Evolutionary conservation across 2,888 invertebrate species (phyloP).

Genomic region (Colostygia pectinataria): DNA sequence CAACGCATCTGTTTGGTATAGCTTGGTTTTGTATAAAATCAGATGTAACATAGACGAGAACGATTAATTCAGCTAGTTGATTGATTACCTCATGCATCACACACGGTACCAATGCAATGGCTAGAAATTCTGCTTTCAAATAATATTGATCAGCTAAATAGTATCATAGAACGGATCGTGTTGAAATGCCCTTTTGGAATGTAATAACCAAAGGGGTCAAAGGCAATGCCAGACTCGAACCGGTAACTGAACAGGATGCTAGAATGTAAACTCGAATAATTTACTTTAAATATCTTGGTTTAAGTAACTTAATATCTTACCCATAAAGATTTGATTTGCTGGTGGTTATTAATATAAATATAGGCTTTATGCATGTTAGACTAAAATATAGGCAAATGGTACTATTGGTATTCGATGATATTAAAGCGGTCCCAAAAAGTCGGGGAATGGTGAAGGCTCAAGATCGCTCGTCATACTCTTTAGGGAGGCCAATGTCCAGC

Average conservation of each 20-base stretch:
- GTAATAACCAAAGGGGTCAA: constrained; percentile 27
- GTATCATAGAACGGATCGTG: constrained; percentile 8
- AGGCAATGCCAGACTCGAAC: constrained; percentile 25
- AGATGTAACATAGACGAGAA: too few relatives aligned
- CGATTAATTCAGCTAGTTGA: too few relatives aligned
- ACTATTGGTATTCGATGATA: too few relatives aligned
- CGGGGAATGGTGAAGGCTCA: background rate
- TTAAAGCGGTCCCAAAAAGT: too few relatives aligned
- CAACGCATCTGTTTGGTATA: too few relatives aligned
- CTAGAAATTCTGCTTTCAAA: background rate
- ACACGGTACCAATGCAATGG: background rate
- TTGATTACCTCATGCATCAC: too few relatives aligned
- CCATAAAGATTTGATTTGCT: background rate
- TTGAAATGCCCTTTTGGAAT: constrained; percentile 21
- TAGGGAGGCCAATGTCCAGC: background rate
- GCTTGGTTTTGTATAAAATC: too few relatives aligned
- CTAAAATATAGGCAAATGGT: background rate
- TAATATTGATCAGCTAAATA: background rate
- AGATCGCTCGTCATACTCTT: too few relatives aligned
- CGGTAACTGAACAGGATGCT: constrained; percentile 21
- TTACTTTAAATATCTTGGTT: constrained; percentile 10
- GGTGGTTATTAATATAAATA: too few relatives aligned
- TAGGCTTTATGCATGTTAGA: background rate
- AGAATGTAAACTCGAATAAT: constrained; percentile 17
- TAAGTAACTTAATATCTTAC: too few relatives aligned